phyloP scores from a whole-genome alignment of 1,140 invertebrate species.

The Drosophila melanogaster region DNA sequence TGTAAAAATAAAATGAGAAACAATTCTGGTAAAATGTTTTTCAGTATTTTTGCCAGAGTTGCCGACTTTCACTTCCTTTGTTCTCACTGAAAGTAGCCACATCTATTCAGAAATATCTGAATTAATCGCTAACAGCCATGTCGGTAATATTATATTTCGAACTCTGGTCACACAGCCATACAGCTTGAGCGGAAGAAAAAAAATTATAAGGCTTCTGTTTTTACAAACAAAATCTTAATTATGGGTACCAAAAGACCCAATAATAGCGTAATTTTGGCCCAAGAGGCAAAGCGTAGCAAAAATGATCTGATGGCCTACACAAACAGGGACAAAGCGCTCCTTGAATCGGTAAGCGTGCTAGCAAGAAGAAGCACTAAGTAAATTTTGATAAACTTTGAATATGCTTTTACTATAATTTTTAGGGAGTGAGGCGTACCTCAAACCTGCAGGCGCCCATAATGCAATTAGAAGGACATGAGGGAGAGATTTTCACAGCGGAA shows the following conservation, averaged over 20 bases:
- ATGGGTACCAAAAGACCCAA: constrained; percentile 74
- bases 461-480: constrained; percentile 98
- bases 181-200: constrained; percentile 19
- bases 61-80: background rate
- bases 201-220: constrained; percentile 10
- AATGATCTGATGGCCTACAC: constrained; percentile 86
- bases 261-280: constrained; percentile 86
- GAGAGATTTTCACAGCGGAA: constrained; percentile 96
- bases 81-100: background rate
- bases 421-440: constrained; percentile 92
- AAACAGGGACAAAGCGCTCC: constrained; percentile 78
- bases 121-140: background rate
- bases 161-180: background rate
- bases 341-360: constrained; percentile 74
- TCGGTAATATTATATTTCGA: background rate
- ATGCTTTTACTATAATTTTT: background rate
- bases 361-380: constrained; percentile 24
- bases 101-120: too few relatives aligned
- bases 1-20: constrained; percentile 61
- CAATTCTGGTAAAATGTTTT: constrained; percentile 6
- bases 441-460: constrained; percentile 97
- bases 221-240: constrained; percentile 16
- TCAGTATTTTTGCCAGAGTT: background rate
- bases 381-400: background rate
- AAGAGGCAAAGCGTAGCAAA: constrained; percentile 87